Conservation (phyloP, 2,888 invertebrate genomes). For the Tanytarsus gracilentus region DNA sequence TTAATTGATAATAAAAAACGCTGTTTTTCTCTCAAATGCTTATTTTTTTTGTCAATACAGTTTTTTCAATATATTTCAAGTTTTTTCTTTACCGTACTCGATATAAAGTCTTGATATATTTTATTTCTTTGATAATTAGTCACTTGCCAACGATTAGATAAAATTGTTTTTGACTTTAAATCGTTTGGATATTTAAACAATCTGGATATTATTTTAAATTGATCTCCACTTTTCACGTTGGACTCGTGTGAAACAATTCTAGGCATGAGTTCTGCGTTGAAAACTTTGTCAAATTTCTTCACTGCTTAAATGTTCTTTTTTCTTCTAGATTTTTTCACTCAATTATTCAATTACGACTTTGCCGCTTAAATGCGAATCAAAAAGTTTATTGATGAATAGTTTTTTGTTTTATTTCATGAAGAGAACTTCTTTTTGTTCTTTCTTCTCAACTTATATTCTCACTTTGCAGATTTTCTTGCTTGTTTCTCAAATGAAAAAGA, state of each 20-base stretch:
- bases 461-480: not conserved
- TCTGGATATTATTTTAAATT: not conserved
- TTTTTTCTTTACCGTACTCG: constrained; percentile 24
- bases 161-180: not conserved
- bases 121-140: not conserved
- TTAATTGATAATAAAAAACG: not conserved
- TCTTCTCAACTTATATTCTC: not conserved
- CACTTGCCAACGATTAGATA: not conserved
- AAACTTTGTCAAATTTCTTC: not conserved
- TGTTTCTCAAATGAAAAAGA: not conserved
- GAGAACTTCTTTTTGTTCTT: not conserved
- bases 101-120: constrained; percentile 10
- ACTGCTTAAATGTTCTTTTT: no score
- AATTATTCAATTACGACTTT: no score
- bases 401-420: not conserved
- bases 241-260: constrained; percentile 11
- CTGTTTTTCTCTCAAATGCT: not conserved
- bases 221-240: constrained; percentile 11
- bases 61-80: constrained; percentile 1
- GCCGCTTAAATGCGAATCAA: constrained; percentile 2
- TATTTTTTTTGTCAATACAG: not conserved
- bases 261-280: constrained; percentile 17
- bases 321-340: no score
- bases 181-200: not conserved
- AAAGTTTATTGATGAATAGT: constrained; percentile 2